Conservation (phyloP, 2,888 invertebrate species). For the Argyresthia albistria region DNA sequence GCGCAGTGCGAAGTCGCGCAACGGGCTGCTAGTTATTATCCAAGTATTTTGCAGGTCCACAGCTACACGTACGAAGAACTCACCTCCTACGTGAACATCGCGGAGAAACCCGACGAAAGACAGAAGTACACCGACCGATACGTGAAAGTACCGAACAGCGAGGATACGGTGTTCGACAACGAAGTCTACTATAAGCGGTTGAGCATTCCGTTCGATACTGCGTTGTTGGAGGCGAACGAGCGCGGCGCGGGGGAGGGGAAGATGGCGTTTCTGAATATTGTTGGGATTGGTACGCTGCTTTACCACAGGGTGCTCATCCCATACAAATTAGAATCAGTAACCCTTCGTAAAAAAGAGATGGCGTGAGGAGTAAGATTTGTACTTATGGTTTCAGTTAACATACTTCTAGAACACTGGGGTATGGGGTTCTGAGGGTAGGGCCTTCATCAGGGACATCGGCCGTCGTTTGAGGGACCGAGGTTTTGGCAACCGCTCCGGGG, state of each 20-base stretch:
- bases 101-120: slow-evolving; percentile 27
- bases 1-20: background rate
- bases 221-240: slow-evolving; percentile 74
- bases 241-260: slow-evolving; percentile 63
- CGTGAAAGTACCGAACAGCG: slow-evolving; percentile 20
- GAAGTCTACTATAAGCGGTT: slow-evolving; percentile 65
- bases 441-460: no score
- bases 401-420: no score
- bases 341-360: no score
- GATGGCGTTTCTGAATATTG: slow-evolving; percentile 75
- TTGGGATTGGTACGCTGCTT: slow-evolving; percentile 76
- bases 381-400: no score
- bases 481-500: no score
- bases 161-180: slow-evolving; percentile 37
- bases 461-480: no score
- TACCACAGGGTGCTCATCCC: no score
- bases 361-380: no score
- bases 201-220: slow-evolving; percentile 71
- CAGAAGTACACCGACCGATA: slow-evolving; percentile 36
- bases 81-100: slow-evolving; percentile 31
- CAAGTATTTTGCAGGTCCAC: slow-evolving; percentile 27
- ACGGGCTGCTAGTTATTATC: background rate
- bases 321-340: no score
- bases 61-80: slow-evolving; percentile 45
- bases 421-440: no score